These are phyloP conservation scores for Nesoenas mayeri DNA, from an alignment of 2,113 vertebrate genomes.

Conservation along the genomic window DNA sequence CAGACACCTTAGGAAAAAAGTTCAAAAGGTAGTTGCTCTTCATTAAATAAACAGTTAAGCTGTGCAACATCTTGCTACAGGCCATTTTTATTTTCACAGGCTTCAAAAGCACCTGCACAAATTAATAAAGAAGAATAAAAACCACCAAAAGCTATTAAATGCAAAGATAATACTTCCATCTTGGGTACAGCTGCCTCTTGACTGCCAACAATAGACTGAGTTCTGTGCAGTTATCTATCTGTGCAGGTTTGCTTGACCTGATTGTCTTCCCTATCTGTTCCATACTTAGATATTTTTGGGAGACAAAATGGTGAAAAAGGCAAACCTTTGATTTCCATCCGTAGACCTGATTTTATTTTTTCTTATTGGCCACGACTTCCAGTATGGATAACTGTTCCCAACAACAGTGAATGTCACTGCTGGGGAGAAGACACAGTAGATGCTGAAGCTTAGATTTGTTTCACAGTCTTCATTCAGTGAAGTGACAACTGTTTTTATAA, in stretches of 20 bases:
- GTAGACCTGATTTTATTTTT: background rate
- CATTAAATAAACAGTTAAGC: background rate
- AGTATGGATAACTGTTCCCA: background rate
- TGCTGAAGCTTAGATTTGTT: background rate
- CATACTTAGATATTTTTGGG: background rate
- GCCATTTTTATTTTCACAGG: background rate
- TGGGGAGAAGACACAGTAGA: background rate
- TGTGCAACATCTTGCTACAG: background rate
- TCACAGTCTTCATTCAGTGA: background rate
- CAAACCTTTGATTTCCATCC: background rate
- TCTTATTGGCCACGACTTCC: rapidly evolving
- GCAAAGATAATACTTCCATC: background rate
- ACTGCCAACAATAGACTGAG: background rate
- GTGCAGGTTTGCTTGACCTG: background rate
- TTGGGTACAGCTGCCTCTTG: background rate
- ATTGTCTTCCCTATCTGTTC: background rate
- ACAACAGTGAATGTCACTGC: background rate
- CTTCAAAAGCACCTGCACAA: background rate
- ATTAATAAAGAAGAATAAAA: background rate
- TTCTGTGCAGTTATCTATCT: background rate
- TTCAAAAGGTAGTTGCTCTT: background rate
- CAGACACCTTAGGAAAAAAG: background rate
- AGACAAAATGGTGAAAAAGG: background rate
- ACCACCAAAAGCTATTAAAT: background rate
- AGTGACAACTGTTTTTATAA: background rate